Conservation (phyloP, 2,797 vertebrate genomes). For the Anas bernieri region DNA sequence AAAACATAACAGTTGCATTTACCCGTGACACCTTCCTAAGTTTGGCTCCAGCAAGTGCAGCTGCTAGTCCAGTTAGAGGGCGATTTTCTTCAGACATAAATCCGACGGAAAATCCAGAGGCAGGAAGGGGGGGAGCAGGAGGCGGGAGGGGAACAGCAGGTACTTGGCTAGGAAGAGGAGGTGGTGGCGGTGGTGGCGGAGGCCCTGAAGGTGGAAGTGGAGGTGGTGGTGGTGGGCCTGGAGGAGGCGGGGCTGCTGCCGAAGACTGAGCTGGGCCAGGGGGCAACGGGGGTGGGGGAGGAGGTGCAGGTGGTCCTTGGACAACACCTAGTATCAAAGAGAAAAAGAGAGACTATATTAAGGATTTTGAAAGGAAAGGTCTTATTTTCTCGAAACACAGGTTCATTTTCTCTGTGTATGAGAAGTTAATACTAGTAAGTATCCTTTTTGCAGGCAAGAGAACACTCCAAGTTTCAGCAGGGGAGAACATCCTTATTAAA, state of each 20-base stretch:
- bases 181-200: conserved; percentile 78
- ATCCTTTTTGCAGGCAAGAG: background rate
- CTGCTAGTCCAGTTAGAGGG: conserved; percentile 90
- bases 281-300: conserved; percentile 90
- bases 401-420: background rate
- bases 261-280: conserved; percentile 81
- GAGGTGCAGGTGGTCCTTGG: conserved; percentile 86
- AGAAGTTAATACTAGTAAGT: background rate
- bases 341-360: background rate
- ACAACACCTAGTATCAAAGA: conserved; percentile 79
- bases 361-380: background rate
- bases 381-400: background rate
- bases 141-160: conserved; percentile 82
- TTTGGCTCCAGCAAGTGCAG: conserved; percentile 94
- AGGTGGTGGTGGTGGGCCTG: conserved; percentile 86
- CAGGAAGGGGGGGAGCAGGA: conserved; percentile 89
- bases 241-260: conserved; percentile 75
- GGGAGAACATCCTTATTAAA: background rate
- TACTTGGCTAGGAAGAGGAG: conserved; percentile 81
- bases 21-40: conserved; percentile 95
- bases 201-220: conserved; percentile 84
- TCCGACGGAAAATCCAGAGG: conserved; percentile 85
- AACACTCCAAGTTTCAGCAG: background rate
- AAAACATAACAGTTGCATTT: conserved; percentile 65
- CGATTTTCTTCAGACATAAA: conserved; percentile 85